Evolutionary conservation across 1,140 invertebrate species (phyloP).

Genomic region (Leguminivora glycinivorella): DNA sequence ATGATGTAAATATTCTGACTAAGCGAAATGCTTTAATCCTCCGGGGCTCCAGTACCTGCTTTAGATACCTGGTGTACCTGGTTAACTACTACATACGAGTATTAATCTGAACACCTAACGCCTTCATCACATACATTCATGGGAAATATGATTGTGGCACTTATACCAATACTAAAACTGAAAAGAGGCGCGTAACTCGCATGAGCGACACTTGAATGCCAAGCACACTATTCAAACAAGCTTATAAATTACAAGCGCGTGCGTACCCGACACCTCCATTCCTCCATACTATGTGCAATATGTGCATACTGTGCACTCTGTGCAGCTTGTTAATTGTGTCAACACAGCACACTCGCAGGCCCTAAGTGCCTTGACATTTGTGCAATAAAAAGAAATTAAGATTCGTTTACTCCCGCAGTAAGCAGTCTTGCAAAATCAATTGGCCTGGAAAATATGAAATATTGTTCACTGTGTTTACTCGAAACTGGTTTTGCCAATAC

Average conservation of each 20-base stretch:
- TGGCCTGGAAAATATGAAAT: background rate
- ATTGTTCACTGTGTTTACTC: background rate
- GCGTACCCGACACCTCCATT: background rate
- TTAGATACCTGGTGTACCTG: too few relatives aligned
- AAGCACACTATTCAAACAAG: background rate
- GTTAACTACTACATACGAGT: too few relatives aligned
- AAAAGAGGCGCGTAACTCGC: background rate
- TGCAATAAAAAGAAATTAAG: slow-evolving; percentile 11
- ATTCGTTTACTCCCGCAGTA: slow-evolving; percentile 2
- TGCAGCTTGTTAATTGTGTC: slow-evolving; percentile 19
- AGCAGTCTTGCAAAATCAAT: slow-evolving; percentile 14
- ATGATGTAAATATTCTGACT: too few relatives aligned
- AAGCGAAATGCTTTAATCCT: too few relatives aligned
- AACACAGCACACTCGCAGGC: slow-evolving; percentile 4
- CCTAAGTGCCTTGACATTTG: slow-evolving; percentile 26
- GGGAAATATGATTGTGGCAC: too few relatives aligned
- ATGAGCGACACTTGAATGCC: background rate
- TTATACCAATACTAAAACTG: background rate
- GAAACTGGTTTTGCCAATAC: background rate
- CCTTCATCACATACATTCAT: background rate
- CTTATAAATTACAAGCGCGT: background rate
- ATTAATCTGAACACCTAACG: background rate
- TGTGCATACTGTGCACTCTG: background rate
- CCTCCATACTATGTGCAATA: background rate
- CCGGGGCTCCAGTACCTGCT: too few relatives aligned